phyloP scores from a whole-genome alignment of 2,888 invertebrate genomes.

The Desoria tigrina region DNA sequence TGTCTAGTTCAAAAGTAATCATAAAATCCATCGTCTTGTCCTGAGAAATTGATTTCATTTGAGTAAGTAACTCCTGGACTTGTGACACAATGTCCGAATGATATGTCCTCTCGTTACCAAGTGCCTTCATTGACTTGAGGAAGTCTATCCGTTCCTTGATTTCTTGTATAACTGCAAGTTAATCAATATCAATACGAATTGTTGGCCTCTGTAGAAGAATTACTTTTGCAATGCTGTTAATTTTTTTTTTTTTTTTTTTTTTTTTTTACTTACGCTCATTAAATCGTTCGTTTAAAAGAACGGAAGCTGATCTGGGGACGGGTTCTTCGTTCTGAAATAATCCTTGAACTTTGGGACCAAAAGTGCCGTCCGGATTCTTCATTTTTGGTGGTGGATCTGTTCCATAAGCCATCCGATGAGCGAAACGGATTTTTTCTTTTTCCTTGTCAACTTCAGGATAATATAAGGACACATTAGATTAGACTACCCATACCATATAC shows the following conservation, averaged over 20 bases:
- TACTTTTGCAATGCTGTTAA: background rate
- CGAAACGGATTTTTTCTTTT: slow-evolving; percentile 41
- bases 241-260: no score
- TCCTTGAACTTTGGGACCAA: background rate
- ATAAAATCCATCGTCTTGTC: slow-evolving; percentile 26
- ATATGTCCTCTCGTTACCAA: slow-evolving; percentile 31
- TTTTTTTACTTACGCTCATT: slow-evolving; percentile 43
- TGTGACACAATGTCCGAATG: slow-evolving; percentile 28
- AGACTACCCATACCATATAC: background rate
- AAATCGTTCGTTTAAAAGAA: slow-evolving; percentile 26
- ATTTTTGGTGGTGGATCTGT: slow-evolving; percentile 27
- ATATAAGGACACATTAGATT: background rate
- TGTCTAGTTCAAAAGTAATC: slow-evolving; percentile 21
- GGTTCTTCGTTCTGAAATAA: background rate
- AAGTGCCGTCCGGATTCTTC: background rate
- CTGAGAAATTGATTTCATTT: slow-evolving; percentile 31
- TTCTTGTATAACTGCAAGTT: slow-evolving; percentile 26
- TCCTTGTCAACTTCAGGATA: slow-evolving; percentile 35
- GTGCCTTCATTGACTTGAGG: slow-evolving; percentile 27
- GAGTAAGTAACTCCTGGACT: slow-evolving; percentile 34
- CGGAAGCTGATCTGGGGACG: slow-evolving; percentile 20
- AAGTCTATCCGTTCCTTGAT: slow-evolving; percentile 39
- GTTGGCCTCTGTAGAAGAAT: background rate
- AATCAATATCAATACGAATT: background rate
- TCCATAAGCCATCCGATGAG: slow-evolving; percentile 46